Base-by-base conservation (phyloP, 2,113 vertebrate species). In the Ailuropoda melanoleuca region DNA sequence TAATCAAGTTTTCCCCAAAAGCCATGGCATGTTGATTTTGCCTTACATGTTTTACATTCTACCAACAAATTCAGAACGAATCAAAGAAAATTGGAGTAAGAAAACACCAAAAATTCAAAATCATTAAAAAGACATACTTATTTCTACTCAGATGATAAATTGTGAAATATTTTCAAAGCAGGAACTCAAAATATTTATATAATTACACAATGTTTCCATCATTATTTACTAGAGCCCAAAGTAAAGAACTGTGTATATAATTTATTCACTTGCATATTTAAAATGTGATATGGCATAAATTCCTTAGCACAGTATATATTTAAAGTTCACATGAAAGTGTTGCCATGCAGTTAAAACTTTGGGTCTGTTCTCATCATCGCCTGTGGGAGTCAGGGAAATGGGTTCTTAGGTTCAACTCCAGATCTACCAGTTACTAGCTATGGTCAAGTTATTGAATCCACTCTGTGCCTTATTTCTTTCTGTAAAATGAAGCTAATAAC, bases 251-350 rank as follows among this genome's bases (percentile, higher is more conserved):
- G 0, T 68, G 5, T 85, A 12, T 43, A 26, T 92, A 85, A 50
- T 88, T 92, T 84, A 77, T 72, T 92, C 14, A 94, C 34, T 77
- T 93, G 6, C 74, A 56, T 82, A 86, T 80, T 97, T 96, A 66
- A 72, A 89, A 55, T 75, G 29, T 75, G 15, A 46, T 58, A 19
- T 84, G 37, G 4, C 18, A 77, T 58, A 91, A 77, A 84, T 83
- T 43, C 13, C 34, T 39, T 68, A 64, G 34, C 9, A 9, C 34
- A 31, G 12, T 50, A 9, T 89, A 74, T 58, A 85, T 50, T 80
- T 62, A 72, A 96, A 62, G 12, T 94, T 89, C 13, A 62, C 2
- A 1, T 72, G 60, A 24, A 77, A 82, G 31, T 4, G 4, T 50
- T 94, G 26, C 21, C 55, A 29, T 50, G 5, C 15, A 56, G 19